Base-by-base conservation (phyloP, 2,888 invertebrate species). In the Chaitophorus viminalis region DNA sequence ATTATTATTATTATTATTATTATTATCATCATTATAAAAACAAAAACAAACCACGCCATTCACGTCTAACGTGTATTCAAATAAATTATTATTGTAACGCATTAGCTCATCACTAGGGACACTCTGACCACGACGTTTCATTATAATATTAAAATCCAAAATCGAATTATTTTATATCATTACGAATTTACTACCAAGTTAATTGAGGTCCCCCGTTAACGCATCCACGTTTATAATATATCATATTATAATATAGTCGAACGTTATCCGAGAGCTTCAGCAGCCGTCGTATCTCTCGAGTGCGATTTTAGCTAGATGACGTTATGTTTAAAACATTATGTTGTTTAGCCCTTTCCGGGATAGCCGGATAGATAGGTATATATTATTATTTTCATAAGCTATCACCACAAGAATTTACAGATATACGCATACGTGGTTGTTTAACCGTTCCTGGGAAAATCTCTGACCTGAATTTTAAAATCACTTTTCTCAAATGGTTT, bases 311-410 rank as follows among this genome's bases (percentile, higher is more conserved):
- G 17, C 60, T 33, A 18, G 25, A 14, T 6, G 33, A 72, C 33
- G 18, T 72, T 33, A 72, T 31, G 72, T 72, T 31, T 72, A 33
- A 72, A 72, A 72, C 72, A 72, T n/a, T n/a, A n/a, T 33, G 31
- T 4, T 72, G 11, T 46, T 72, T 18, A 31, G 21, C 31, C 72
- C 33, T 72, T 72, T 14, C 4, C 60, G 60, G 68, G 14, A n/a
- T n/a, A n/a, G n/a, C n/a, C n/a, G n/a, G n/a, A n/a, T n/a, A n/a
- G n/a, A n/a, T n/a, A n/a, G n/a, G 31, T 72, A 31, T 33, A 31
- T 33, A 33, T 72, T n/a, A n/a, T n/a, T n/a, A n/a, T n/a, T 72
- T 33, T 72, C 33, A 33, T 33, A 72, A 33, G 33, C 17, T 18
- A 72, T 72, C 72, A 33, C 72, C 72, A 1, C 31, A 18, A 6